Percentiles rank a stretch among this genome's conserved stretches.
These are phyloP conservation scores for Caenorhabditis auriculariae DNA, from an alignment of 2,888 invertebrate genomes.

Conservation along the genomic window DNA sequence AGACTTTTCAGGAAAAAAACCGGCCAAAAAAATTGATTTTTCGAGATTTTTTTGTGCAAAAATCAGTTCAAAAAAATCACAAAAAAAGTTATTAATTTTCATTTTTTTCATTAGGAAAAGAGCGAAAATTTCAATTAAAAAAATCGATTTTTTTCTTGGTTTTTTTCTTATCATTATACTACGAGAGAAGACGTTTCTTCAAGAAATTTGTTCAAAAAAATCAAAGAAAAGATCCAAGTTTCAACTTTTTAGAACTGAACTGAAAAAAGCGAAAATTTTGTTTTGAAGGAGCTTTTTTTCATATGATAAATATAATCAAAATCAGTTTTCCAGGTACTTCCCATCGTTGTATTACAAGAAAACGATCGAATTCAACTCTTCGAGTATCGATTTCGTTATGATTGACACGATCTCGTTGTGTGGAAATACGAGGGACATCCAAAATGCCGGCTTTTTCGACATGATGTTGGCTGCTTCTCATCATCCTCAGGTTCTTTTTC, in stretches of 20 bases:
- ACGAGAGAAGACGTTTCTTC: no score
- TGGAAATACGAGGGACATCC: conserved; percentile 58
- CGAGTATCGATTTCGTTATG: conserved; percentile 66
- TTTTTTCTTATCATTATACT: no score
- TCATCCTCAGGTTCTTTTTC: conserved; percentile 33
- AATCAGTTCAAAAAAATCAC: no score
- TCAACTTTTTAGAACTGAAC: no score
- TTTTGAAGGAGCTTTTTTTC: not conserved
- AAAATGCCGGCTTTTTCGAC: conserved; percentile 37
- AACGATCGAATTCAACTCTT: conserved; percentile 54
- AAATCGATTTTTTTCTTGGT: no score
- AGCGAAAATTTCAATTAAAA: no score
- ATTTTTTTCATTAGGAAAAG: no score
- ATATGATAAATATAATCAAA: not conserved
- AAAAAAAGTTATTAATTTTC: no score
- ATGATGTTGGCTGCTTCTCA: conserved; percentile 43
- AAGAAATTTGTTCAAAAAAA: no score
- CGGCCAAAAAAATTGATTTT: no score
- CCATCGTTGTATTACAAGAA: conserved; percentile 66
- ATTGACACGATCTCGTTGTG: conserved; percentile 68
- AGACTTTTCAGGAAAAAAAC: not conserved
- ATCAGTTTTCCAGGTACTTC: conserved; percentile 64
- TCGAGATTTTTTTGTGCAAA: no score
- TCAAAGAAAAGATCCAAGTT: no score
- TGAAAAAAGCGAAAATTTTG: not conserved